phyloP scores from a whole-genome alignment of 2,888 invertebrate species.

The Nematopogon swammerdamellus region DNA sequence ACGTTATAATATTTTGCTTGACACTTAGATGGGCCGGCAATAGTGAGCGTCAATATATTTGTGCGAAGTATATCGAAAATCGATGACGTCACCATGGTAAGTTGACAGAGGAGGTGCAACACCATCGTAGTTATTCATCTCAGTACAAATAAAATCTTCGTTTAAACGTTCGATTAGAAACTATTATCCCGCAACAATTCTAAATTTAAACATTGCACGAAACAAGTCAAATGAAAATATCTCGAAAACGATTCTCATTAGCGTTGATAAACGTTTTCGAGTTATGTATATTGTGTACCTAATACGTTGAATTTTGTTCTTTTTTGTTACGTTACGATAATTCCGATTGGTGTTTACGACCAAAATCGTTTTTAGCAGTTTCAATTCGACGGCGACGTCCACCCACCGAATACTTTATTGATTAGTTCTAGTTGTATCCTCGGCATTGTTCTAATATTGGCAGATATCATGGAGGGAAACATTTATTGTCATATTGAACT shows the following conservation, averaged over 20 bases:
- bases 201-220: not conserved
- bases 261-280: constrained; percentile 24
- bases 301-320: constrained; percentile 25
- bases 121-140: not conserved
- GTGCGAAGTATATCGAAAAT: constrained; percentile 98
- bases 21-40: constrained; percentile 84
- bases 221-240: constrained; percentile 49
- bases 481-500: too few species aligned
- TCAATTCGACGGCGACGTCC: not conserved
- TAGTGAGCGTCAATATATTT: constrained; percentile 97
- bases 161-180: too few species aligned
- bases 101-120: constrained; percentile 47
- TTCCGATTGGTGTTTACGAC: constrained; percentile 48
- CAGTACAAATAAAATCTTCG: not conserved
- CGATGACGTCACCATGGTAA: constrained; percentile 99
- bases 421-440: too few species aligned
- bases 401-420: too few species aligned
- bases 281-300: too few species aligned
- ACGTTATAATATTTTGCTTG: constrained; percentile 42
- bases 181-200: not conserved
- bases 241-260: constrained; percentile 25
- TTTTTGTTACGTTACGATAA: constrained; percentile 15
- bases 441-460: too few species aligned
- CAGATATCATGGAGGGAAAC: too few species aligned
- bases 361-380: constrained; percentile 51